These are phyloP conservation scores for Julus scanicus DNA, from an alignment of 2,888 invertebrate species.

Conservation along the genomic window DNA sequence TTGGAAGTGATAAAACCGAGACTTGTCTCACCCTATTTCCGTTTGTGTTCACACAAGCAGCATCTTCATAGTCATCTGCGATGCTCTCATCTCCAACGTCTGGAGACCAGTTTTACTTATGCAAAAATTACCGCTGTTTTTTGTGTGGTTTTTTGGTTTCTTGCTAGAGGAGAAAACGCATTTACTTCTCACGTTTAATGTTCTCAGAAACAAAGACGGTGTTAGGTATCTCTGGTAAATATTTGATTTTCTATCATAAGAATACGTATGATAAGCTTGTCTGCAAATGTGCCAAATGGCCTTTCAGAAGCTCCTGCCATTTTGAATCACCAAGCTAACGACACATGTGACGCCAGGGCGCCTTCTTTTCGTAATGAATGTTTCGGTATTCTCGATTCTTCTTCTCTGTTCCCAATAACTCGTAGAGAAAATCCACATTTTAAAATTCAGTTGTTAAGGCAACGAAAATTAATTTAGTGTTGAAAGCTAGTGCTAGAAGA, in stretches of 20 bases:
- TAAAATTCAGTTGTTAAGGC: too few species aligned
- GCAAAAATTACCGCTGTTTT: constrained; percentile 5
- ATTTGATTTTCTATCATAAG: background rate
- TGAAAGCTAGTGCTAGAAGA: too few species aligned
- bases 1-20: constrained; percentile 35
- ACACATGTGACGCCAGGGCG: background rate
- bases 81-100: constrained; percentile 9
- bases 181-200: background rate
- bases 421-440: too few species aligned
- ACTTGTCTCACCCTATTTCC: constrained; percentile 40
- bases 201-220: background rate
- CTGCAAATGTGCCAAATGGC: background rate
- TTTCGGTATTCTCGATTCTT: too few species aligned
- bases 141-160: background rate
- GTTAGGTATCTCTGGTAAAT: background rate
- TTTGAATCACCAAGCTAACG: background rate
- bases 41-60: constrained; percentile 26
- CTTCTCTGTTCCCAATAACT: too few species aligned
- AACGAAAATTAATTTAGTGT: too few species aligned
- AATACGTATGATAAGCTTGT: background rate
- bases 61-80: constrained; percentile 38
- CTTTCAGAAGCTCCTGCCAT: background rate
- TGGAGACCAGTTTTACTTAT: constrained; percentile 28
- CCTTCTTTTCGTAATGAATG: too few species aligned
- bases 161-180: background rate